A percentile compares a stretch with the other conserved stretches of the same genome.
These are phyloP conservation scores for Standfussiana lucernea DNA, from an alignment of 2,888 invertebrate genomes.

Conservation along the genomic window DNA sequence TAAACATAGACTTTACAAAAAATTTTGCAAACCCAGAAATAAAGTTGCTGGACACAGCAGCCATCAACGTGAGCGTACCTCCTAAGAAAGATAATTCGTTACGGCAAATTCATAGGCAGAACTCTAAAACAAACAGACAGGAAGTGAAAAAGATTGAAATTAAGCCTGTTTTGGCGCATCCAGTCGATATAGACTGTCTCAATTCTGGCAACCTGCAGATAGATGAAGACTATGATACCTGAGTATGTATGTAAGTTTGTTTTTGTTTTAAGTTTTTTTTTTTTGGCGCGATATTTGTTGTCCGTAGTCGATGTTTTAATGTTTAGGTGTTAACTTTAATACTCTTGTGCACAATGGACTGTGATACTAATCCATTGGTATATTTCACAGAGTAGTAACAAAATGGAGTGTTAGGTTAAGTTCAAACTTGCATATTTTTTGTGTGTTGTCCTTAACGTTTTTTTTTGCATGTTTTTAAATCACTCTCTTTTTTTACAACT, in stretches of 20 bases:
- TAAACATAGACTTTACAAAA: conserved; percentile 87
- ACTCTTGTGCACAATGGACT: conserved; percentile 22
- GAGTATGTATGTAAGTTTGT: conserved; percentile 79
- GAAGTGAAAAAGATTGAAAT: conserved; percentile 79
- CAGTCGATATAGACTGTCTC: conserved; percentile 82
- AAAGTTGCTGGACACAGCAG: conserved; percentile 81
- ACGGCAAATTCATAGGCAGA: conserved; percentile 77
- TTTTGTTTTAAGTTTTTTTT: conserved; percentile 70
- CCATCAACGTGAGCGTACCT: conserved; percentile 72
- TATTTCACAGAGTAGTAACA: conserved; percentile 28
- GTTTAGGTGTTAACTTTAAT: conserved; percentile 54
- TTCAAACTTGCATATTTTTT: conserved; percentile 18
- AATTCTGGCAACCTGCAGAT: conserved; percentile 87
- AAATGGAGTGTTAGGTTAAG: conserved; percentile 42
- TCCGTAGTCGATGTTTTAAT: conserved; percentile 67
- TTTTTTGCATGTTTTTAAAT: conserved; percentile 7
- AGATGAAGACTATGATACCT: conserved; percentile 90
- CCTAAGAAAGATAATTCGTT: conserved; percentile 72
- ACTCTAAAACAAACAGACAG: conserved; percentile 77
- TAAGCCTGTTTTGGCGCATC: conserved; percentile 70
- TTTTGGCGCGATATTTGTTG: conserved; percentile 72
- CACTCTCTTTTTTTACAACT: neutral
- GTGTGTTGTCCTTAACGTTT: conserved; percentile 7
- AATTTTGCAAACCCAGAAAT: conserved; percentile 84
- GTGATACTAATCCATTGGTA: conserved; percentile 3